Base-by-base conservation (phyloP, 2,888 invertebrate genomes). In the Eupsilia transversa region DNA sequence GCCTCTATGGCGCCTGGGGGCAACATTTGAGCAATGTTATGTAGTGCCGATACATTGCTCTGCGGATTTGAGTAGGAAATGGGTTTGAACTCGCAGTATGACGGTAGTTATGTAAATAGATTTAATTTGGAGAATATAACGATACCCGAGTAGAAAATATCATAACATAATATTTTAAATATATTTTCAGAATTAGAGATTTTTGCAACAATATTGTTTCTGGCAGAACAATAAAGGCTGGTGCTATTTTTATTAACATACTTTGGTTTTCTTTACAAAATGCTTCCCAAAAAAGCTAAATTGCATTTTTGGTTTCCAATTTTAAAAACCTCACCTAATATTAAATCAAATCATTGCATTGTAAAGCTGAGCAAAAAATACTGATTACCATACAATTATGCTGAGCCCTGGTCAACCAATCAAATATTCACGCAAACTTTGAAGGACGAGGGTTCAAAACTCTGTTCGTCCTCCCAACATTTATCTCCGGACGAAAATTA, bases 1-100 rank as follows among this genome's bases (percentile, higher is more conserved):
- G 89, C 69, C 88, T 72, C 35, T 73, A 64, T 33, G 87, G 87
- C 89, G 90, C 90, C 90, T 88, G 75, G 59, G 79, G 84, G 84
- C 59, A 68, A 74, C 59, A 54, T 75, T 59, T 12, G 64, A 83
- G 84, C 83, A 84, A 84, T 78, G 72, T 81, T 77, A 77, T 80
- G 46, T 73, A 67, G 72, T 77, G 70, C 30, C 60, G 63, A 69
- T 69, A 68, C 65, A 56, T 74, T 78, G 80, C 74, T 75, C 75
- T 69, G 63, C 10, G 65, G 57, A 56, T 74, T 74, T 70, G 23
- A 67, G 59, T 41, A 52, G 67, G 52, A 54, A 63, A 57, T 65
- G n/a, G 57, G 64, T 77, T 70, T 54, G 57, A 46, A 38, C 30
- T 77, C 52, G 30, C 20, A 5, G 10, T 65, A 33, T 49, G 23